Conservation (phyloP, 2,113 vertebrate genomes). For the Paradoxurus hermaphroditus region DNA sequence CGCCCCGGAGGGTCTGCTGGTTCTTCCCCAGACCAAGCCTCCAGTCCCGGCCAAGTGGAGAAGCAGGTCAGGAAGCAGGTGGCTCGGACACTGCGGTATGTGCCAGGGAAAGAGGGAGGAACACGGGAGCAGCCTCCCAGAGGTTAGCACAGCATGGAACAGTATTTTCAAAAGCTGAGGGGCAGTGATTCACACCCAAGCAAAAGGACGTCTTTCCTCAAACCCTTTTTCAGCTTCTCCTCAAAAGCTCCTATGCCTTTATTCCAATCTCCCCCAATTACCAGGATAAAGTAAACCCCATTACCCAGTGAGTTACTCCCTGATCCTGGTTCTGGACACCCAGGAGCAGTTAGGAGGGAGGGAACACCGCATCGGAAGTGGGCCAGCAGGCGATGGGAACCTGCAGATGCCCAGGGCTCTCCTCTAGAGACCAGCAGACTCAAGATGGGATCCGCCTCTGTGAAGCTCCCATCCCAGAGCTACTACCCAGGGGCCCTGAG, state of each 20-base stretch:
- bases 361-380: neutral
- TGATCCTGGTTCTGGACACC: neutral
- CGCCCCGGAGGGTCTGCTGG: rapidly evolving
- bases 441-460: no score
- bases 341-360: neutral
- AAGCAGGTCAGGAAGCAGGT: neutral
- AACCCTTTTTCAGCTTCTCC: neutral
- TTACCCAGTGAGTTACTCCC: neutral
- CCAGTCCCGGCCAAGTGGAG: neutral
- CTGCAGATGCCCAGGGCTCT: neutral
- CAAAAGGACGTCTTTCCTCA: neutral
- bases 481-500: no score
- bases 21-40: neutral
- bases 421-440: neutral
- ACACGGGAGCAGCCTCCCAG: no score
- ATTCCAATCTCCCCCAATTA: neutral
- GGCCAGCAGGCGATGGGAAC: no score
- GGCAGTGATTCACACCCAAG: neutral
- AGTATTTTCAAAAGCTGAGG: neutral
- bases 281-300: neutral
- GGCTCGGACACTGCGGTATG: rapidly evolving
- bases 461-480: neutral
- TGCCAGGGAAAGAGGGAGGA: neutral
- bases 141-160: rapidly evolving
- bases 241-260: neutral